Percentiles rank a stretch among this genome's conserved stretches.
Conservation (phyloP, 1,140 invertebrate genomes). For the Drosophila insularis region DNA sequence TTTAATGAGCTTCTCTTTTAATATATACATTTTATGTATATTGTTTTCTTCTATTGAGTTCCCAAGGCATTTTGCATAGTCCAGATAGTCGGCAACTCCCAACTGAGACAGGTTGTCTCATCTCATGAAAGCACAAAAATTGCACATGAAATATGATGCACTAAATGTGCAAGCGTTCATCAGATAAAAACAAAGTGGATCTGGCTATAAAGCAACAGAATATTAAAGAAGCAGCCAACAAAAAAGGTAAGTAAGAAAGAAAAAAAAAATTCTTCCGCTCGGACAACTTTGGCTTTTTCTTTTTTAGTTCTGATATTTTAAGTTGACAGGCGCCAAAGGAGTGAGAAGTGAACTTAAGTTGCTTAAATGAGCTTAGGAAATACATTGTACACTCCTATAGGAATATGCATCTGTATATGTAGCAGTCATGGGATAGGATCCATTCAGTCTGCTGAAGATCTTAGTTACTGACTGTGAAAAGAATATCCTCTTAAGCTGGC, state of each 20-base stretch:
- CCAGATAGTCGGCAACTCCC: background rate
- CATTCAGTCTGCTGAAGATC: background rate
- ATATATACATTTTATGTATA: too few species aligned
- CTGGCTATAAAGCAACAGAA: constrained; percentile 27
- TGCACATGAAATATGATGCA: constrained; percentile 57
- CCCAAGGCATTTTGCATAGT: constrained; percentile 13
- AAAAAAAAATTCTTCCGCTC: constrained; percentile 3
- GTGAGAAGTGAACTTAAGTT: constrained; percentile 18
- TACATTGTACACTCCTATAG: background rate
- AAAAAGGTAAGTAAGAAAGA: background rate
- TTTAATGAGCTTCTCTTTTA: constrained; percentile 26
- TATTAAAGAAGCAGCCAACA: background rate
- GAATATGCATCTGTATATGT: background rate
- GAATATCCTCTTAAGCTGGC: constrained; percentile 10
- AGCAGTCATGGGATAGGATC: background rate
- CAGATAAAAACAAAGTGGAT: constrained; percentile 55
- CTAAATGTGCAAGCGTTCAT: constrained; percentile 43
- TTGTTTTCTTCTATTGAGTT: background rate
- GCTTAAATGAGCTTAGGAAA: constrained; percentile 20
- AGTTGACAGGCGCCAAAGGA: constrained; percentile 42
- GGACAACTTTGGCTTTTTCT: background rate
- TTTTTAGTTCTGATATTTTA: constrained; percentile 25
- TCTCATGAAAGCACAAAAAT: constrained; percentile 24
- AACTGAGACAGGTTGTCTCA: background rate
- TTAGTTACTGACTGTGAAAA: background rate